Evolutionary conservation across 1,140 invertebrate species (phyloP).

Genomic region (Scaptodrosophila lebanonensis): DNA sequence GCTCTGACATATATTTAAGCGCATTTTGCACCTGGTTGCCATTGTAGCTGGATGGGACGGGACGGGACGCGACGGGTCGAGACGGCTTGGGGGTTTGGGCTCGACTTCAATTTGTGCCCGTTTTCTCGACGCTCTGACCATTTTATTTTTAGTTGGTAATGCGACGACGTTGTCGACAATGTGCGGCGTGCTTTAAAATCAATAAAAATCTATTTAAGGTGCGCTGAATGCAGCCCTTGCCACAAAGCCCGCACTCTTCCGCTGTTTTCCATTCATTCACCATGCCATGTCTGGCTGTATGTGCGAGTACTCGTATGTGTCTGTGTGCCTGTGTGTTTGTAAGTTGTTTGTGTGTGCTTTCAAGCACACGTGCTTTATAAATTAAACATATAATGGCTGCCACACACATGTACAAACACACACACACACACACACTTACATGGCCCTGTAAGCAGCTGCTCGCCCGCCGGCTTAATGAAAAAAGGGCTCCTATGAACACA

Average conservation of each 20-base stretch:
- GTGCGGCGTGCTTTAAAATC: slow-evolving; percentile 65
- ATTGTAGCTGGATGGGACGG: no score
- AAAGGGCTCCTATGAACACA: slow-evolving; percentile 30
- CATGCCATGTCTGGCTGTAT: slow-evolving; percentile 13
- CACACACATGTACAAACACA: slow-evolving; percentile 35
- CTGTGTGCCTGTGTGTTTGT: slow-evolving; percentile 8
- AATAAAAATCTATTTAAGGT: slow-evolving; percentile 74
- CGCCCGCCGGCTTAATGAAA: slow-evolving; percentile 53
- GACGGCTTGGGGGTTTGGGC: background rate
- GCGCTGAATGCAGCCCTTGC: slow-evolving; percentile 31
- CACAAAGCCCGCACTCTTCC: no score
- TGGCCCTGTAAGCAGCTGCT: background rate
- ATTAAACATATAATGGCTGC: slow-evolving; percentile 68
- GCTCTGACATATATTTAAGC: slow-evolving; percentile 70
- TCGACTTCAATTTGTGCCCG: slow-evolving; percentile 6
- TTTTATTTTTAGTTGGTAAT: slow-evolving; percentile 63
- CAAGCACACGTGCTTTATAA: slow-evolving; percentile 59
- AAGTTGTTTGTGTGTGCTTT: slow-evolving; percentile 12
- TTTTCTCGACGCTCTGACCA: slow-evolving; percentile 44
- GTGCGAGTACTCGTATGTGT: slow-evolving; percentile 4
- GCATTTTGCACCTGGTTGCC: slow-evolving; percentile 63
- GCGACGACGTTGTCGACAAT: slow-evolving; percentile 25
- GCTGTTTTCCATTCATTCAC: slow-evolving; percentile 6
- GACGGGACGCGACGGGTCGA: no score
- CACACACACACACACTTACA: background rate